Evolutionary conservation across 2,113 vertebrate species (phyloP), one percentile per base, ranked within the genome.

Genomic region (Myocastor coypus): DNA sequence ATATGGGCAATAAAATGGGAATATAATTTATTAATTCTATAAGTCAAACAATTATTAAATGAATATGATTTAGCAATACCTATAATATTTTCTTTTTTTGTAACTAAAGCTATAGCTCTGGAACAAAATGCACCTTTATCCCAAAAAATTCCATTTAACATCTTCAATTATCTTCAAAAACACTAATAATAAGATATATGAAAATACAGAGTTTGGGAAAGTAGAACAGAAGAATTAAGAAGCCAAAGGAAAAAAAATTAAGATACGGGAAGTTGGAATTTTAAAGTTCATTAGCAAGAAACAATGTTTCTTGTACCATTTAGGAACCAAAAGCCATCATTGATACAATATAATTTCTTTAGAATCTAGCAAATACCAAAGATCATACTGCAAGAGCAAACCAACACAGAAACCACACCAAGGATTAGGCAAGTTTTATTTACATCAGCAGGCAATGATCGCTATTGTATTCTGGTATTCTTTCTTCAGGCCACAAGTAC

Each of bases 31-130:
- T n/a, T 37, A 46, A 64, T 63, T 85, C 30, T 57, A 32, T 24
- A 66, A 73, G 61, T 16, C 64, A 37, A 64, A 75, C 30, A 82
- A 82, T 28, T 87, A 30, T 68, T 77, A 82, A 68, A 52, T 87
- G 34, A 77, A 42, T 83, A 80, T 63, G 59, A 83, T 77, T 94
- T 3, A 1, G 50, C 37, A 34, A 4, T 46, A 28, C 63, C 28
- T 87, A 9, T 90, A 59, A 66, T 93, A 64, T 83, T 46, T 93
- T 90, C 42, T 68, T 64, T n/a, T 93, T 88, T 69, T n/a, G 24
- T 73, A 80, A 92, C 78, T 42, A 71, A 91, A 93, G 95, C 3
- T 40, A 64, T 69, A 32, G 78, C 71, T 86, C 46, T 82, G 57
- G 78, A 61, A 32, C 20, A 68, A 92, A 88, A 32, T 46, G 9